Evolutionary conservation across 2,113 vertebrate genomes (phyloP).

Genomic region (Corvus hawaiiensis): DNA sequence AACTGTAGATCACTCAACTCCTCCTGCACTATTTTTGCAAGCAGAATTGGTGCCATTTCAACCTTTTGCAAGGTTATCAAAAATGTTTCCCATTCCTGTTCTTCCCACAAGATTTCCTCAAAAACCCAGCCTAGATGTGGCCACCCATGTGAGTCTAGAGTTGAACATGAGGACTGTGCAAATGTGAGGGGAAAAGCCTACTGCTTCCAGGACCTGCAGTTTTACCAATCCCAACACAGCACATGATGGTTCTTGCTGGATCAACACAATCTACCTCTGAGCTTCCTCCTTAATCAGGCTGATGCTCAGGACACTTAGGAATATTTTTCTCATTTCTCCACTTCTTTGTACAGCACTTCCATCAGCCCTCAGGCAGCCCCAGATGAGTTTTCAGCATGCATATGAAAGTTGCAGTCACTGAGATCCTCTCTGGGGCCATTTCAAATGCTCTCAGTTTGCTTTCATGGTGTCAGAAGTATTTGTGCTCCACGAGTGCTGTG

Average conservation of each 20-base stretch:
- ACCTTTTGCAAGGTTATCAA: not conserved
- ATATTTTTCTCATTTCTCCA: not conserved
- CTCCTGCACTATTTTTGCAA: not conserved
- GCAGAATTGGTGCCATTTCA: not conserved
- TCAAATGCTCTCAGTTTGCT: accelerated
- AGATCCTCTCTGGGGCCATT: not conserved
- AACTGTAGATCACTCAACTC: not conserved
- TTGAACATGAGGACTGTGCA: not conserved
- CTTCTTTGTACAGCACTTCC: not conserved
- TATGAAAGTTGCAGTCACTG: not conserved
- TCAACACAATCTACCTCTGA: not conserved
- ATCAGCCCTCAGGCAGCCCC: not conserved
- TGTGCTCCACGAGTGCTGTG: accelerated
- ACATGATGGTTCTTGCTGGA: not conserved
- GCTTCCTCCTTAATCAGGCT: not conserved
- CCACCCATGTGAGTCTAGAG: not conserved
- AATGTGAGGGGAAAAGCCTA: not conserved
- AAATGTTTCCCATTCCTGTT: not conserved
- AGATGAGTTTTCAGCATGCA: not conserved
- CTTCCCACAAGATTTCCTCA: not conserved
- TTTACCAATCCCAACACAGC: not conserved
- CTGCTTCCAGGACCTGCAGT: not conserved
- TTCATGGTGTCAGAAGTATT: not conserved
- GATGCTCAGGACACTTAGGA: not conserved
- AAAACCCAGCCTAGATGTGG: not conserved